Evolutionary conservation across 2,797 vertebrate species (phyloP).

Genomic region (Pangasius djambal): DNA sequence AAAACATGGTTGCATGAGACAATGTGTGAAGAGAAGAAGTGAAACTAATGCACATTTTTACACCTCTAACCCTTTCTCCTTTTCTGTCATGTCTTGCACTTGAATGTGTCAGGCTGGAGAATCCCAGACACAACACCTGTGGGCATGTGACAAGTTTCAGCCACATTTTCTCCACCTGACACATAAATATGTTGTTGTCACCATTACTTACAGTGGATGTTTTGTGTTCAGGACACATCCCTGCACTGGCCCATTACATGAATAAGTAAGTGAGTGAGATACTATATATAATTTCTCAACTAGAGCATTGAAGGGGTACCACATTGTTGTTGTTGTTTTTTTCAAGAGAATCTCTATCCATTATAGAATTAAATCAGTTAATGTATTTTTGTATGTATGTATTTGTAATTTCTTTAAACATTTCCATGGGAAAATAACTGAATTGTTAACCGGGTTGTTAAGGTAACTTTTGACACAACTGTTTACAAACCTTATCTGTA

Average conservation of each 20-base stretch:
- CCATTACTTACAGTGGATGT: background rate
- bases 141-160: background rate
- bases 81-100: constrained; percentile 3
- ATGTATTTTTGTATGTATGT: background rate
- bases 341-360: background rate
- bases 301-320: background rate
- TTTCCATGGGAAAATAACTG: background rate
- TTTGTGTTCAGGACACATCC: background rate
- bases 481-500: background rate
- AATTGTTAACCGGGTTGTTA: background rate
- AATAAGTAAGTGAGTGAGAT: background rate
- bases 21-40: background rate
- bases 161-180: background rate
- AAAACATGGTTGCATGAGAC: background rate
- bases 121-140: background rate
- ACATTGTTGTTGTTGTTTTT: background rate
- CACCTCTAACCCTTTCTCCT: background rate
- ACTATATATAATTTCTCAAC: background rate
- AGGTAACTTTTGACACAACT: background rate
- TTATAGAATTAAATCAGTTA: background rate
- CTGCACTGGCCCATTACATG: background rate
- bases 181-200: background rate
- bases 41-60: background rate
- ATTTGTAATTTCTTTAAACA: background rate
- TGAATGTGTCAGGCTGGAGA: background rate